Base-by-base conservation (phyloP, 2,888 invertebrate genomes). In the Coleophora deauratella region DNA sequence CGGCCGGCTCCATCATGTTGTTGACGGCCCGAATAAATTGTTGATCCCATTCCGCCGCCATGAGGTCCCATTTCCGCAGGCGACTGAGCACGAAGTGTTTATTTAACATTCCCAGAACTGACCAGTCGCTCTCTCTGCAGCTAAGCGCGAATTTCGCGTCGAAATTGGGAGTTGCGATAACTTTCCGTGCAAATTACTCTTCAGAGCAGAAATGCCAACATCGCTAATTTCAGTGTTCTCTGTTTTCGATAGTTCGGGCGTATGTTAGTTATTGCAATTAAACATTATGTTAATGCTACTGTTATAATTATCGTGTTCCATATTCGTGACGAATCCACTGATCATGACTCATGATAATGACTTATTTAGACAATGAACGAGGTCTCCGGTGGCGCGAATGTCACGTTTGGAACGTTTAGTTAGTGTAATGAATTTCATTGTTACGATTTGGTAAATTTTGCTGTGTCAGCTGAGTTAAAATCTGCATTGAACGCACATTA, bases 21-120 rank as follows among this genome's bases (percentile, higher is more conserved):
- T 47, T 42, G 45, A 38, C 40, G 43, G 37, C 41, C 33, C 39
- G 35, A 34, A 45, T 49, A 46, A 48, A 43, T 46, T 41, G 40
- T 32, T 39, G 46, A 35, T 45, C 47, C 41, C 49, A 43, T 45
- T 46, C 44, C 42, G 31, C 27, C 12, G 37, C 15, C 41, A 35
- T 14, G 35, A 40, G 30, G 40, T 11, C 41, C 44, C 28, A 37
- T 13, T 28, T 27, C 38, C 27, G 41, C n/a, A 21, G 30, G 27
- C 9, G 32, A 9, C 28, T 27, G 21, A 21, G 21, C 21, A 6
- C 21, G 28, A 12, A 2, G 36, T 37, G 30, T 37, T 30, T 35
- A 10, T 35, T 35, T 35, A 21, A 3, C 21, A 10, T 31, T 31
- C 31, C 9, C 28, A 7, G 13, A 12, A n/a, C 27, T 9, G 6